These are phyloP conservation scores for Caenorhabditis briggsae DNA, from an alignment of 1,140 invertebrate species.

Conservation along the genomic window DNA sequence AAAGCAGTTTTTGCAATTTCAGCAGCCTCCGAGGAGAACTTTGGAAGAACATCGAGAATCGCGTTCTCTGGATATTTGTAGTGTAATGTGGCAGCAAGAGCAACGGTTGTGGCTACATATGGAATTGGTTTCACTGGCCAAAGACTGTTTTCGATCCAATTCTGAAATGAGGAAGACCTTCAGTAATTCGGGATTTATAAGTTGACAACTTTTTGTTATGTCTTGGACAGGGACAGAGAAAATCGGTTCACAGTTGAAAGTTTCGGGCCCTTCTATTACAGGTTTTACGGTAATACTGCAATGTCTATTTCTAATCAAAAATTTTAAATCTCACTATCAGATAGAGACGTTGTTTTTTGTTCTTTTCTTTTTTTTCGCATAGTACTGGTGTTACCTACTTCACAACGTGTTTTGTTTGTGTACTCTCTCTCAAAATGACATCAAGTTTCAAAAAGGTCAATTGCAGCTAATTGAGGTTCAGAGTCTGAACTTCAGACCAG, in stretches of 20 bases:
- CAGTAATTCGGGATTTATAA: background rate
- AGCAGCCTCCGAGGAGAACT: slow-evolving; percentile 53
- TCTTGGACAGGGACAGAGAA: too few relatives aligned
- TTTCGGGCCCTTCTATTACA: too few relatives aligned
- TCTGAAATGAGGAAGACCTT: slow-evolving; percentile 63
- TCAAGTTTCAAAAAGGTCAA: slow-evolving; percentile 27
- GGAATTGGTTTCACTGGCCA: slow-evolving; percentile 67
- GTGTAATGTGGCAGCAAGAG: slow-evolving; percentile 61
- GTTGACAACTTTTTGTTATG: too few relatives aligned
- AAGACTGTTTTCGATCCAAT: slow-evolving; percentile 70
- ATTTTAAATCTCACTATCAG: background rate
- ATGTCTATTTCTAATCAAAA: background rate
- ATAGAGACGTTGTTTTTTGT: slow-evolving; percentile 29
- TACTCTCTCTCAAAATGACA: background rate
- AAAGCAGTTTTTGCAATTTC: slow-evolving; percentile 33
- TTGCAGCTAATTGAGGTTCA: slow-evolving; percentile 24
- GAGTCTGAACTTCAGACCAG: background rate
- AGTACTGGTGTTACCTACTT: background rate
- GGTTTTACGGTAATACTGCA: too few relatives aligned
- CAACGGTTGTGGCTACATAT: slow-evolving; percentile 55
- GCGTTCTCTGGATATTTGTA: slow-evolving; percentile 50
- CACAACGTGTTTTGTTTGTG: slow-evolving; percentile 33
- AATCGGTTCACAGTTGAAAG: too few relatives aligned
- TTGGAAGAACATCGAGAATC: slow-evolving; percentile 56
- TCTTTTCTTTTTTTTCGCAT: background rate